Evolutionary conservation across 2,113 vertebrate species (phyloP), one percentile per base, ranked within the genome.

Genomic region (Melanotaenia duboulayi): DNA sequence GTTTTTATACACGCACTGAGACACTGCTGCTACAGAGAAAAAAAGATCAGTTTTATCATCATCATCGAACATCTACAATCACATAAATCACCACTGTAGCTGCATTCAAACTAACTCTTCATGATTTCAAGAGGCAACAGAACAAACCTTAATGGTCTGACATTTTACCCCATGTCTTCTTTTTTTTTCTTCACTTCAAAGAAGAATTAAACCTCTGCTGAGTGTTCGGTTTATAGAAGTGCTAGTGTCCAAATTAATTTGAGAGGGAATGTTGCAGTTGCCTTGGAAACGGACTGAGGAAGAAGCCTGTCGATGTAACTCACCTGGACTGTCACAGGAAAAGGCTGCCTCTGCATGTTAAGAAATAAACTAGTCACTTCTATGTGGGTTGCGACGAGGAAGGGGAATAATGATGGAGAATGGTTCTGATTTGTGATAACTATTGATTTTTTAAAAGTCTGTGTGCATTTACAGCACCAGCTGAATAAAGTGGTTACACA

Each of bases 191-290:
- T 28, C 61, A 67, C 54, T 32, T 52, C 35, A 64, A 69, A 71
- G 74, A 68, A 61, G 62, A 83, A 78, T 76, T 68, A 84, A 77
- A 64, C 71, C 70, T 64, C 55, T 13, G 39, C 76, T 13, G 44
- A 49, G 54, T n/a, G 50, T 76, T 79, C 64, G 37, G 75, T 88
- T 87, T 83, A 68, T 78, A 65, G 81, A 76, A 84, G 76, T 51
- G n/a, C 71, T 65, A 49, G 82, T 65, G 63, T 81, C 76, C 76
- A 87, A 85, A 86, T 87, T 66, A 78, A 87, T 86, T 85, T 83
- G 50, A 82, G 76, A 86, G 74, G 59, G 77, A 78, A 87, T 74
- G 83, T 76, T 56, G 46, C 77, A 49, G 90, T 91, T 89, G 83
- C 89, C 85, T 80, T 85, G 87, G 90, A 88, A 86, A 89, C 83